A percentile compares a stretch with the other conserved stretches of the same genome.
Evolutionary conservation across 2,113 vertebrate species (phyloP).

Genomic region (Brachionichthys hirsutus): DNA sequence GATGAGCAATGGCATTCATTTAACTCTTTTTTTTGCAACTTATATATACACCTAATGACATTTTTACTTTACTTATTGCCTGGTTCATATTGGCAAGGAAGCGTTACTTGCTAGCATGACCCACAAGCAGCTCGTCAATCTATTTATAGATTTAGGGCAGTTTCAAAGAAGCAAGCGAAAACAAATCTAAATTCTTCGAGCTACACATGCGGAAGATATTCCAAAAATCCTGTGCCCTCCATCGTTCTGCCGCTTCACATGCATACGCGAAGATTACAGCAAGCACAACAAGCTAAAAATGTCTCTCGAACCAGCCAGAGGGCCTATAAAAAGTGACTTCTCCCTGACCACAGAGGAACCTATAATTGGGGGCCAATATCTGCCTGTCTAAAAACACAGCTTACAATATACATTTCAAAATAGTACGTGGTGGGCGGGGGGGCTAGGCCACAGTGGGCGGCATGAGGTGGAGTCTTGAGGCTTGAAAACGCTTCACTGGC

Average conservation of each 20-base stretch:
- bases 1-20: conserved; percentile 38
- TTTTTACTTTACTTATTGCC: conserved; percentile 20
- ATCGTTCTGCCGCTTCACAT: conserved; percentile 27
- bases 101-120: conserved; percentile 38
- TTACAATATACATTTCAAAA: conserved; percentile 64
- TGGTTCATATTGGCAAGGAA: conserved; percentile 21
- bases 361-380: conserved; percentile 73
- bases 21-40: conserved; percentile 16
- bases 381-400: conserved; percentile 57
- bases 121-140: conserved; percentile 36
- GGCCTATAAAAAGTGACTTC: conserved; percentile 60
- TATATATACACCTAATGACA: conserved; percentile 24
- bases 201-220: background rate
- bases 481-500: conserved; percentile 26
- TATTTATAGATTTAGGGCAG: conserved; percentile 56
- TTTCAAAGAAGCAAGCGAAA: conserved; percentile 33
- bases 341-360: conserved; percentile 68
- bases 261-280: conserved; percentile 12
- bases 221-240: conserved; percentile 15
- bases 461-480: conserved; percentile 37
- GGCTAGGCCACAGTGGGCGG: conserved; percentile 44
- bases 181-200: conserved; percentile 18
- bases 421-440: conserved; percentile 56
- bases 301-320: conserved; percentile 28
- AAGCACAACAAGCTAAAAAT: conserved; percentile 44